Evolutionary conservation across 2,113 vertebrate genomes (phyloP), one percentile per base, ranked within the genome.

Genomic region (Ivindomyrus marchei): DNA sequence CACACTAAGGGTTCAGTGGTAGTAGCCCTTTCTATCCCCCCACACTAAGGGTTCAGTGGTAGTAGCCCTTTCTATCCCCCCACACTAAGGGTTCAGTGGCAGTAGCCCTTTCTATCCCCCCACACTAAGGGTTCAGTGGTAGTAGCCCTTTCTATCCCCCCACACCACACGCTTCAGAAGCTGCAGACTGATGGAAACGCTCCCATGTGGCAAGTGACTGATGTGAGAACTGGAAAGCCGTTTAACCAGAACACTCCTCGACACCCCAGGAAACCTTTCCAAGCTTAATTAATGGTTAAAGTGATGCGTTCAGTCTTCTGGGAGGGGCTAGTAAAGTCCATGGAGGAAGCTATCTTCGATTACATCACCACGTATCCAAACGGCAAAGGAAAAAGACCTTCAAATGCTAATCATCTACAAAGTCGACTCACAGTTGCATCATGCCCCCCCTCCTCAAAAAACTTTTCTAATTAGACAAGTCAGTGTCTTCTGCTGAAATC

Each of bases 221-320:
- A 94, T 94, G 92, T 88, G 90, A 92, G 92, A 92, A 74, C 87
- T 87, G 88, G 89, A 91, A 92, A 93, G 91, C 88, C 91, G 83
- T 89, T 92, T 92, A 92, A 93, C 92, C 90, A 90, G 92, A 92
- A 91, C 91, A 92, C 91, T 89, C 56, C 90, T 87, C 92, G 87
- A 27, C 87, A 36, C 31, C 15, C 31, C 15, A 52, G 91, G 92
- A 93, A 92, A 93, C 90, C 86, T 49, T 53, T 92, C 92, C 89
- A 88, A 91, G 92, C 93, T 92, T 94, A 92, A 94, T 93, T 91
- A 94, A 92, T 91, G 85, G 77, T 90, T 94, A 93, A 93, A 91
- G 91, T 91, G 91, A 91, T 88, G 90, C 90, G 86, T 27, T 19
- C 56, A 62, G 27, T 36, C 83, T 47, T 21, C n/a, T n/a, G 36